Evolutionary conservation across 1,140 invertebrate genomes (phyloP).

Genomic region (Pseudomyrmex pallidus): DNA sequence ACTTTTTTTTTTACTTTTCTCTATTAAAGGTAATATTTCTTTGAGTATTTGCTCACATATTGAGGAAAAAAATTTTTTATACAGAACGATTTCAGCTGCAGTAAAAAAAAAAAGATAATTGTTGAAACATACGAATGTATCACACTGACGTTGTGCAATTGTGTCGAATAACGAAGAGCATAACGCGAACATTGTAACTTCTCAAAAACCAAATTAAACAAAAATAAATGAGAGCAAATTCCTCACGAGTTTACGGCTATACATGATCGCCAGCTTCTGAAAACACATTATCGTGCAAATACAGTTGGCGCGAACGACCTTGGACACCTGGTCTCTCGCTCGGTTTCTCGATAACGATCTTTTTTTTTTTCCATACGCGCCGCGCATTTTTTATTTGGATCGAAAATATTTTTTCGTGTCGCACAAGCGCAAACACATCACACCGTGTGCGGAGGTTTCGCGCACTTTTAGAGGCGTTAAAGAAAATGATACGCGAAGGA

Average conservation of each 20-base stretch:
- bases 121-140: too few species aligned
- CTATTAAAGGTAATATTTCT: too few species aligned
- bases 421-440: neutral
- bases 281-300: slow-evolving; percentile 43
- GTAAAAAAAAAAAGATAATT: too few species aligned
- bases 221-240: slow-evolving; percentile 27
- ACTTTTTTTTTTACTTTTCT: too few species aligned
- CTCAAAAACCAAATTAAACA: neutral
- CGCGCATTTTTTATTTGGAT: neutral
- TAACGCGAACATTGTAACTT: neutral
- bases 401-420: slow-evolving; percentile 39
- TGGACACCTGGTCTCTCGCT: neutral
- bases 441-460: neutral
- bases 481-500: neutral
- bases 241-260: slow-evolving; percentile 5
- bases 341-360: slow-evolving; percentile 13
- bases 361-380: neutral
- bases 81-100: too few species aligned
- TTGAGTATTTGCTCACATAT: too few species aligned
- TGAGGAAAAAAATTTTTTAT: too few species aligned
- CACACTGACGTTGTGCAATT: too few species aligned
- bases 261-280: slow-evolving; percentile 21
- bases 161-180: too few species aligned
- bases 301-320: slow-evolving; percentile 44
- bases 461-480: neutral